These are phyloP conservation scores for Ariolimax columbianus DNA, from an alignment of 2,888 invertebrate species.

Conservation along the genomic window DNA sequence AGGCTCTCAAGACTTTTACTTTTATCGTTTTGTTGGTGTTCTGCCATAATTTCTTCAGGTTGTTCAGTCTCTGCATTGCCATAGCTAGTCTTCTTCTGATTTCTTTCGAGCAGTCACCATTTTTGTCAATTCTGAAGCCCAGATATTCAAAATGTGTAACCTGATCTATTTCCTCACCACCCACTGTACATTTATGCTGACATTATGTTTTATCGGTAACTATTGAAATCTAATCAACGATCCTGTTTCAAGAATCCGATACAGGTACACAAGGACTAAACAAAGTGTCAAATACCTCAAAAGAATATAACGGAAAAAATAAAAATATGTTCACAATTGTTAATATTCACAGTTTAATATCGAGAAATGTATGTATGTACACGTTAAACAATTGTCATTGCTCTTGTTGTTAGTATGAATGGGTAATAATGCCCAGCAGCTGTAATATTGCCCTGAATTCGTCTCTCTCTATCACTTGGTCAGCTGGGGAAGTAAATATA, in stretches of 20 bases:
- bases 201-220: not conserved
- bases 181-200: not conserved
- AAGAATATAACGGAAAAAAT: not conserved
- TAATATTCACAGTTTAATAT: conserved; percentile 18
- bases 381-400: not conserved
- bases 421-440: conserved; percentile 49
- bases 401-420: conserved; percentile 25
- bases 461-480: conserved; percentile 53
- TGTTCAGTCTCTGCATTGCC: too few relatives aligned
- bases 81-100: too few relatives aligned
- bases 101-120: too few relatives aligned
- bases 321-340: not conserved
- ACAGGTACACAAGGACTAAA: not conserved
- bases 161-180: too few relatives aligned
- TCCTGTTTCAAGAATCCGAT: not conserved
- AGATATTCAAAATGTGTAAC: too few relatives aligned
- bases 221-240: not conserved
- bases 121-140: too few relatives aligned
- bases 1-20: too few relatives aligned
- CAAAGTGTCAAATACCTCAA: not conserved
- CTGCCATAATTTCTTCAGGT: too few relatives aligned
- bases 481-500: conserved; percentile 38
- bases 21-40: too few relatives aligned
- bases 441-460: conserved; percentile 52
- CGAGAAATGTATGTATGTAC: not conserved